phyloP scores from a whole-genome alignment of 1,140 invertebrate species.

The Pseudomyrmex dendroicus region DNA sequence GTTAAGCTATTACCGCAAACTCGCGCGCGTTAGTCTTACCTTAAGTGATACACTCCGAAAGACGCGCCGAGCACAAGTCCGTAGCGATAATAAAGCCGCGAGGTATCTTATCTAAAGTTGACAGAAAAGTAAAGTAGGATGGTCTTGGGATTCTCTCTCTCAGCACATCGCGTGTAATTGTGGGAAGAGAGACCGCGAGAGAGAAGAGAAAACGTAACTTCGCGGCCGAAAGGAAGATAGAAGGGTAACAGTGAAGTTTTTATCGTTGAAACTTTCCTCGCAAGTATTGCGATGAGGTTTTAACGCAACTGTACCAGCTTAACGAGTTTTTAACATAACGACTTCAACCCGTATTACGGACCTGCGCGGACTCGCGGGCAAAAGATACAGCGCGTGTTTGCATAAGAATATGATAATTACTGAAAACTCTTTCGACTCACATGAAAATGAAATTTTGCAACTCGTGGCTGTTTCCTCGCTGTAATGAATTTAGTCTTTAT shows the following conservation, averaged over 20 bases:
- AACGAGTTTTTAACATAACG: constrained; percentile 58
- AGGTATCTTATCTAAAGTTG: constrained; percentile 36
- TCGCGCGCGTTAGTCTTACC: neutral
- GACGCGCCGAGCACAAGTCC: neutral
- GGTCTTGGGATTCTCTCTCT: neutral
- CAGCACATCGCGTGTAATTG: constrained; percentile 32
- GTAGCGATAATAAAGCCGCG: constrained; percentile 41
- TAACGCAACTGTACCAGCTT: constrained; percentile 54
- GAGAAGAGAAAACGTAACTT: constrained; percentile 13
- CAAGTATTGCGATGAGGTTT: constrained; percentile 56
- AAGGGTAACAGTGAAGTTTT: constrained; percentile 58
- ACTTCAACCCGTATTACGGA: constrained; percentile 46
- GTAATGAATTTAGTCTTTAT: constrained; percentile 35
- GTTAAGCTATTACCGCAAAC: neutral
- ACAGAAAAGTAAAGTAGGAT: constrained; percentile 23
- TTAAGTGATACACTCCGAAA: constrained; percentile 27
- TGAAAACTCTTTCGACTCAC: constrained; percentile 31
- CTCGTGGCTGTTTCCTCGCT: neutral
- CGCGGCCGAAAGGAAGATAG: constrained; percentile 26
- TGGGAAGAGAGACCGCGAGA: constrained; percentile 12
- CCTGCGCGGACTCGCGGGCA: neutral
- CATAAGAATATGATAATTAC: constrained; percentile 57
- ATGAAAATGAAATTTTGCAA: constrained; percentile 41
- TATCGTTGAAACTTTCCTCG: constrained; percentile 55
- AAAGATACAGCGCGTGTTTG: neutral